phyloP scores from a whole-genome alignment of 2,113 vertebrate species.

The Apodemus speciosus region DNA sequence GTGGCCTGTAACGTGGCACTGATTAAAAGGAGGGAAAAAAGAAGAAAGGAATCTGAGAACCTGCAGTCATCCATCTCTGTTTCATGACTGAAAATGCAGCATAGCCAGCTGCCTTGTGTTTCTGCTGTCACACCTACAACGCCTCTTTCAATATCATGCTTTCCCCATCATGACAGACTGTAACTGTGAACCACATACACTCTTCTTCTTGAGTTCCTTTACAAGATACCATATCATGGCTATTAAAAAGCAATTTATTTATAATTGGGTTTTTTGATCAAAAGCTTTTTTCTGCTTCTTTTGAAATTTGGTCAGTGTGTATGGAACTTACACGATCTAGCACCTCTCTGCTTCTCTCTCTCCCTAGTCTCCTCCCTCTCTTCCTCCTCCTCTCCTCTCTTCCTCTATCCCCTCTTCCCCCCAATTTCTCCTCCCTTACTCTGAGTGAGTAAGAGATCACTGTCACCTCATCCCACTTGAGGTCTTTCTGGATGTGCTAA shows the following conservation, averaged over 20 bases:
- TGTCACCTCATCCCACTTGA: accelerated
- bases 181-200: not conserved
- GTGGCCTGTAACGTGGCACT: too few relatives aligned
- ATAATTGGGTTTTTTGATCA: not conserved
- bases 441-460: not conserved
- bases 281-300: not conserved
- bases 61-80: not conserved
- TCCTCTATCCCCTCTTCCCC: too few relatives aligned
- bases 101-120: too few relatives aligned
- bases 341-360: too few relatives aligned
- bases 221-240: not conserved
- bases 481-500: not conserved
- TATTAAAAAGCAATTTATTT: not conserved
- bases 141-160: not conserved
- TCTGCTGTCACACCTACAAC: not conserved
- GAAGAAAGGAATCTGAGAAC: not conserved
- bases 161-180: not conserved
- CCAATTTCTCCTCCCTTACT: not conserved
- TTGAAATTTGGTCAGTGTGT: not conserved
- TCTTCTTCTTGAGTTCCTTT: not conserved
- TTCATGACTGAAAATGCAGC: not conserved
- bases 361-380: not conserved
- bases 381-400: not conserved
- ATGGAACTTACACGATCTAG: not conserved
- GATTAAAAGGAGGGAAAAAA: not conserved